Conservation (phyloP, 2,113 vertebrate species). For the Lipophrys pholis region DNA sequence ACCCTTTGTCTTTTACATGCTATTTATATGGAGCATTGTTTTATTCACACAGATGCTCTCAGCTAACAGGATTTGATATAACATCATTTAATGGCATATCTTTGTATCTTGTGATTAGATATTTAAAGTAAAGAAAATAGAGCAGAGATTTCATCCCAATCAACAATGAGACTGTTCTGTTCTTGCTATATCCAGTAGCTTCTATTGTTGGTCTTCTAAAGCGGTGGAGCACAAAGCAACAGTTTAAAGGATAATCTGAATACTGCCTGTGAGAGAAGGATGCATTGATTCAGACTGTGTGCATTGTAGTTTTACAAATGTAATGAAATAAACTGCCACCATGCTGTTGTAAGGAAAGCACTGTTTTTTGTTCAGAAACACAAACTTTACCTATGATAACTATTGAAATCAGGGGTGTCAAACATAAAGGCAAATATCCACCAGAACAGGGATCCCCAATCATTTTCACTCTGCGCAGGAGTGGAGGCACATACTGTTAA, state of each 20-base stretch:
- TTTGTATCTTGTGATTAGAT: constrained; percentile 37
- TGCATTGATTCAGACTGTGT: constrained; percentile 62
- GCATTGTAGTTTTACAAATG: constrained; percentile 67
- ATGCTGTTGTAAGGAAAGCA: constrained; percentile 48
- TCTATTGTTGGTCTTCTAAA: constrained; percentile 56
- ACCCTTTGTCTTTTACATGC: constrained; percentile 9
- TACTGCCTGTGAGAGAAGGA: constrained; percentile 74
- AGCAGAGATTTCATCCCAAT: constrained; percentile 8
- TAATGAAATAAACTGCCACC: constrained; percentile 74
- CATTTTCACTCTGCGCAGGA: too few relatives aligned
- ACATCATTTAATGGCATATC: constrained; percentile 34
- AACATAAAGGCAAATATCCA: too few relatives aligned
- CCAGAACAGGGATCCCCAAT: too few relatives aligned
- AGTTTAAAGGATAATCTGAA: constrained; percentile 48
- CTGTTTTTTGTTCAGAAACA: constrained; percentile 6
- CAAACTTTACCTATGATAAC: neutral
- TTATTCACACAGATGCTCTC: constrained; percentile 33
- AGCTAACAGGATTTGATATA: constrained; percentile 10
- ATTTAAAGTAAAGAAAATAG: constrained; percentile 7
- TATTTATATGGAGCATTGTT: constrained; percentile 32
- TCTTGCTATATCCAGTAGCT: constrained; percentile 60
- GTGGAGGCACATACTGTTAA: too few relatives aligned
- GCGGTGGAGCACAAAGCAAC: constrained; percentile 41
- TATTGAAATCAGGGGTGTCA: too few relatives aligned
- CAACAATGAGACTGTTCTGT: constrained; percentile 7